Base-by-base conservation (phyloP, 2,888 invertebrate species). In the Laothoe populi region DNA sequence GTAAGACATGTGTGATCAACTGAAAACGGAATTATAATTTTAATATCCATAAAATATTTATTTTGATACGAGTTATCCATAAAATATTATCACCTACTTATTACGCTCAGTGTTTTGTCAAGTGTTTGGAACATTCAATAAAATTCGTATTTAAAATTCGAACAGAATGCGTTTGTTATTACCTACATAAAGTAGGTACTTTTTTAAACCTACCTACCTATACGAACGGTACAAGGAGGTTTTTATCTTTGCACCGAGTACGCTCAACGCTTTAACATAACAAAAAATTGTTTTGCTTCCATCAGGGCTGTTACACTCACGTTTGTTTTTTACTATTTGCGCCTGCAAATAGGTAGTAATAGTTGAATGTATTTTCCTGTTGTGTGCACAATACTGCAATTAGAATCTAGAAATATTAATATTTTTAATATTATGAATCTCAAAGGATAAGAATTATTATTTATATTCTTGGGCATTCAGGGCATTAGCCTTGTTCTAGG, bases 251-350 rank as follows among this genome's bases (percentile, higher is more conserved):
- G 10, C 10, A 53, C 16, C 19, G 35, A 10, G 19, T 53, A n/a
- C n/a, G n/a, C n/a, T n/a, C n/a, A n/a, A n/a, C n/a, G n/a, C n/a
- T n/a, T n/a, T n/a, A 35, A 35, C 31, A 31, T 10, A 58, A 42
- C 65, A 76, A 79, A 78, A 74, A 77, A 73, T 59, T 66, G 73
- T 70, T 75, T 72, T 69, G 70, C 63, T 66, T 59, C 65, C 44
- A 60, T 68, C 62, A 53, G 53, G 10, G 35, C 53, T 53, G 19
- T 59, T 63, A 45, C 13, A 38, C 42, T 38, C 24, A 8, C 16
- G 40, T 58, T 38, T 57, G 10, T 48, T 49, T 53, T 53, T 53
- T 53, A 19, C 35, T 35, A 53, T 53, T 53, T 11, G 31, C 16
- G 10, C 49, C 8, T 8, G 31, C 53, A 53, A 53, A 53, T 53